phyloP scores from a whole-genome alignment of 2,888 invertebrate genomes.

The Steinernema carpocapsae region DNA sequence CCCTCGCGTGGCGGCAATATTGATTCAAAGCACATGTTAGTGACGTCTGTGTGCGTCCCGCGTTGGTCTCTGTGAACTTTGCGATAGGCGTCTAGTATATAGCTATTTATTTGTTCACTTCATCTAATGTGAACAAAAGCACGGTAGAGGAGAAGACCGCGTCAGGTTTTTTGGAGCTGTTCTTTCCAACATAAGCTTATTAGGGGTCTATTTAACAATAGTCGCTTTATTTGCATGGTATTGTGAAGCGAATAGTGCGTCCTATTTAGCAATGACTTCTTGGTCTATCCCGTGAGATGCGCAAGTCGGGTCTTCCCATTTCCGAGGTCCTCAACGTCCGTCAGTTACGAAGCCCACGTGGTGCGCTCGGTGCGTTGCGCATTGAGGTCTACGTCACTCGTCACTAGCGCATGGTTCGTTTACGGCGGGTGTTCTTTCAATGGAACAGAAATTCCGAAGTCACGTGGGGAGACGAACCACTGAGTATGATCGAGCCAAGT shows the following conservation, averaged over 20 bases:
- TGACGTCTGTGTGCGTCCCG: conserved; percentile 7
- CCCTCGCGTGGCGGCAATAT: not conserved
- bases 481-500: not conserved
- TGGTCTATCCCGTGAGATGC: no score
- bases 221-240: no score
- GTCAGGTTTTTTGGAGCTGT: no score
- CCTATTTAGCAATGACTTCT: no score
- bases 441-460: not conserved
- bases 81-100: conserved; percentile 6
- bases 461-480: not conserved
- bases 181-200: no score
- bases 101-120: conserved; percentile 11
- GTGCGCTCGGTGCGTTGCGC: no score
- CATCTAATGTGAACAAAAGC: not conserved
- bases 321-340: no score
- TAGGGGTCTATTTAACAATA: no score
- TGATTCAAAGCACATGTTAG: conserved; percentile 13
- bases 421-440: not conserved
- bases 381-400: not conserved
- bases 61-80: conserved; percentile 31
- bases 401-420: not conserved
- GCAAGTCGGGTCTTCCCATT: no score
- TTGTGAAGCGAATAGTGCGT: no score
- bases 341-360: no score
- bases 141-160: conserved; percentile 4